Base-by-base conservation (phyloP, 1,140 invertebrate species). In the Globodera rostochiensis region DNA sequence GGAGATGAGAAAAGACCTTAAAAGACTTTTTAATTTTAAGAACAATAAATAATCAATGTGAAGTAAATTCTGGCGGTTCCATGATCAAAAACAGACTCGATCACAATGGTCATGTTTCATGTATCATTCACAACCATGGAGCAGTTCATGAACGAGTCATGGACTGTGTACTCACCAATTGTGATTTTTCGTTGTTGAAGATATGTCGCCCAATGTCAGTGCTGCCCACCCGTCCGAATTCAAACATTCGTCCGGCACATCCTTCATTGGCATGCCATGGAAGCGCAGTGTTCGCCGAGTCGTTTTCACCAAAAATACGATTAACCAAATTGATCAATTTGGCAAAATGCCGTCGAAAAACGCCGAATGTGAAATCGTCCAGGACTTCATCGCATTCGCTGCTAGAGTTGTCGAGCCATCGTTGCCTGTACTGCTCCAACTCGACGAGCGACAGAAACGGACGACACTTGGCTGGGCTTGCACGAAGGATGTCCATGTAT, bases 1-100 rank as follows among this genome's bases (percentile, higher is more conserved):
- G 21, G 11, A 78, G 70, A 64, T 66, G 46, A 4, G 76, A 78
- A 78, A 46, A 78, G 36, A 78, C 6, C 76, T 70, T 6, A 70
- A 21, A 45, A 1, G 36, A 64, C 21, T 71, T 21, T 11, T 46
- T 0, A 25, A 46, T 15, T 13, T 6, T 36, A 49, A 69, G 49
- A 5, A 2, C 25, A 6, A 69, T 4, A 47, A 49, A 6, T 15
- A 25, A 11, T 5, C 69, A 36, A 25, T 25, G 25, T 25, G 25
- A 25, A 25, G 25, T 25, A 1, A 25, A 25, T 25, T 25, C 25
- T 25, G 1, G 25, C 25, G 25, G 25, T 25, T 25, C 25, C 25
- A 25, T 25, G 25, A 25, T 25, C 25, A 25, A 25, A 25, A 25
- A 25, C 25, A 25, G 25, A 25, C 25, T 25, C 25, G 25, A 25